These are phyloP conservation scores for Atlantisia rogersi DNA, from an alignment of 2,113 vertebrate genomes.

Conservation along the genomic window DNA sequence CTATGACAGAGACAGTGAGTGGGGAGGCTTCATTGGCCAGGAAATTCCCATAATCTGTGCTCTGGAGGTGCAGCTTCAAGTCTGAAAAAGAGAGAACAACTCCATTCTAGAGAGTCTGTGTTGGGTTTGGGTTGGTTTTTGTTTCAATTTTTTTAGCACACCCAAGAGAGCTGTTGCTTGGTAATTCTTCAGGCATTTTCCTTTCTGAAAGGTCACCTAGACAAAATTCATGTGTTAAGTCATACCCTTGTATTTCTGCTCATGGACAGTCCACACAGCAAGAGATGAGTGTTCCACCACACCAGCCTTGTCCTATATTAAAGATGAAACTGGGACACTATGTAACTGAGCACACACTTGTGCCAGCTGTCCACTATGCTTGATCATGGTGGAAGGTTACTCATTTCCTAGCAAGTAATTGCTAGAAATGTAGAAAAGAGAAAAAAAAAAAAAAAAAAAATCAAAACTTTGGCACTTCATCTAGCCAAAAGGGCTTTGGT, in stretches of 20 bases:
- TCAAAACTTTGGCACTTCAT: background rate
- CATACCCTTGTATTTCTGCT: background rate
- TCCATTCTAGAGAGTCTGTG: background rate
- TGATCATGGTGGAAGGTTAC: background rate
- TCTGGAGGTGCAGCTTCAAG: constrained; percentile 96
- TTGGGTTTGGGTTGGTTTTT: fast-evolving
- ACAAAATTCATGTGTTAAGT: background rate
- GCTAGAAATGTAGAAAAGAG: background rate
- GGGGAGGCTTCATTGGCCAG: constrained; percentile 96
- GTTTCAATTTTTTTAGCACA: background rate
- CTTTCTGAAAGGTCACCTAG: background rate
- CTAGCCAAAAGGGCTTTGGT: background rate
- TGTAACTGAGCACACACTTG: background rate
- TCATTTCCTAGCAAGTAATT: background rate
- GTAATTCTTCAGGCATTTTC: background rate
- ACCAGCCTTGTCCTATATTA: background rate
- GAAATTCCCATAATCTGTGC: constrained; percentile 98
- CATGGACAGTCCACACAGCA: background rate
- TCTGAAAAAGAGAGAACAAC: constrained; percentile 75
- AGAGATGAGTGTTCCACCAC: background rate
- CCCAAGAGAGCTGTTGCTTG: background rate
- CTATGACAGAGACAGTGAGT: constrained; percentile 93
- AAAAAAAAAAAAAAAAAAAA: fast-evolving
- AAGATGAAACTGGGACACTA: background rate
- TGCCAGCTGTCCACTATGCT: background rate